Conservation (phyloP, 2,888 invertebrate species). For the Limnephilus lunatus region DNA sequence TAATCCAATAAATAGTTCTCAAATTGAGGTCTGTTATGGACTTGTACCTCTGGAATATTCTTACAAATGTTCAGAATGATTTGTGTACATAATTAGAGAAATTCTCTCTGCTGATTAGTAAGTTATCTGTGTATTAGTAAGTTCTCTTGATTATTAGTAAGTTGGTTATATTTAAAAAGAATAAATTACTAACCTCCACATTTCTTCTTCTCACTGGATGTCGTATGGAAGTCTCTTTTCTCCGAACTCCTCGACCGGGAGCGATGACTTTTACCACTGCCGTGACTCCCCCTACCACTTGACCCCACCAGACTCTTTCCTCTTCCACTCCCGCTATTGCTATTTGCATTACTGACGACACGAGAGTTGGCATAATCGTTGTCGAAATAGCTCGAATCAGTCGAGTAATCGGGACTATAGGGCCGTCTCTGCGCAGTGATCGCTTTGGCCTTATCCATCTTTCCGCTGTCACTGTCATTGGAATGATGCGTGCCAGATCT, state of each 20-base stretch:
- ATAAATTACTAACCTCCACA: constrained; percentile 52
- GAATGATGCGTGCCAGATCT: constrained; percentile 58
- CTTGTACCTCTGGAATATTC: no score
- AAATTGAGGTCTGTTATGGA: background rate
- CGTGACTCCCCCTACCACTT: constrained; percentile 60
- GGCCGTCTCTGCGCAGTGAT: constrained; percentile 67
- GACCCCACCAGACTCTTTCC: constrained; percentile 62
- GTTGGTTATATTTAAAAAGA: background rate
- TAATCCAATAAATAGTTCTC: no score
- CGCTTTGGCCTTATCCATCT: background rate
- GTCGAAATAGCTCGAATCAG: constrained; percentile 64
- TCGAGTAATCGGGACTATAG: constrained; percentile 64
- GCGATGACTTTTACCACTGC: constrained; percentile 61
- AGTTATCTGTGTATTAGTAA: no score
- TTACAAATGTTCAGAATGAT: no score
- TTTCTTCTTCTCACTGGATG: constrained; percentile 64
- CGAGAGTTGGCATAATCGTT: constrained; percentile 58
- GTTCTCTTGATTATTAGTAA: background rate
- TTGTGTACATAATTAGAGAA: background rate
- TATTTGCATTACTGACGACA: constrained; percentile 7
- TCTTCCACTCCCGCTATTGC: constrained; percentile 47
- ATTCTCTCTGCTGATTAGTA: background rate
- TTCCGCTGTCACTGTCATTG: constrained; percentile 65
- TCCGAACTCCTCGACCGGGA: constrained; percentile 63
- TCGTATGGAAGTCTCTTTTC: constrained; percentile 54